Conservation (phyloP, 2,113 vertebrate species). For the Rynchops niger region DNA sequence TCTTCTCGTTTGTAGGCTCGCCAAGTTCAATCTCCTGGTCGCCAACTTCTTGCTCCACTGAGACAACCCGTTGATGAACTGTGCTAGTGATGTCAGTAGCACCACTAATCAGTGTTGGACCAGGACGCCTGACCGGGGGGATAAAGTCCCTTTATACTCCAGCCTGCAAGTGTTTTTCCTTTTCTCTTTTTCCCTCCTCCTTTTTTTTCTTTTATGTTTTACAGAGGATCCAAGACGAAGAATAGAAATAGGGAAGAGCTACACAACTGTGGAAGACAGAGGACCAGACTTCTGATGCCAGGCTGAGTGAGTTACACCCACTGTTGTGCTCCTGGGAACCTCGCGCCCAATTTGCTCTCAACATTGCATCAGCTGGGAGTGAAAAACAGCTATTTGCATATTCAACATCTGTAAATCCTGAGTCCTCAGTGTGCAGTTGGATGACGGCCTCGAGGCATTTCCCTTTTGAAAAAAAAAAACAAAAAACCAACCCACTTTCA, state of each 20-base stretch:
- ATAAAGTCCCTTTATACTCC: constrained; percentile 50
- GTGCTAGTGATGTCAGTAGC: constrained; percentile 60
- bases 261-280: not conserved
- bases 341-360: not conserved
- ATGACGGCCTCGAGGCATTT: not conserved
- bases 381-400: not conserved
- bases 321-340: not conserved
- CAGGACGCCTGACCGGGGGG: not conserved
- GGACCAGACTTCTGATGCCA: accelerated
- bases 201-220: not conserved
- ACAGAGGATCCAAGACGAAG: not conserved
- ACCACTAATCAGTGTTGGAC: constrained; percentile 48
- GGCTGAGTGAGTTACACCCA: not conserved
- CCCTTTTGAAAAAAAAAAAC: not conserved
- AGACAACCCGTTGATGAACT: constrained; percentile 43
- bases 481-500: not conserved
- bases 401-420: not conserved
- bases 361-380: not conserved
- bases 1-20: constrained; percentile 57
- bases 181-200: accelerated
- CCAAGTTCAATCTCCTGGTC: constrained; percentile 56
- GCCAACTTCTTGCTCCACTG: constrained; percentile 53
- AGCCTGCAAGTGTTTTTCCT: not conserved
- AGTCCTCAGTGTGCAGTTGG: not conserved
- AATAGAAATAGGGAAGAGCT: not conserved